These are phyloP conservation scores for Grapholita molesta DNA, from an alignment of 1,140 invertebrate genomes.

Conservation along the genomic window DNA sequence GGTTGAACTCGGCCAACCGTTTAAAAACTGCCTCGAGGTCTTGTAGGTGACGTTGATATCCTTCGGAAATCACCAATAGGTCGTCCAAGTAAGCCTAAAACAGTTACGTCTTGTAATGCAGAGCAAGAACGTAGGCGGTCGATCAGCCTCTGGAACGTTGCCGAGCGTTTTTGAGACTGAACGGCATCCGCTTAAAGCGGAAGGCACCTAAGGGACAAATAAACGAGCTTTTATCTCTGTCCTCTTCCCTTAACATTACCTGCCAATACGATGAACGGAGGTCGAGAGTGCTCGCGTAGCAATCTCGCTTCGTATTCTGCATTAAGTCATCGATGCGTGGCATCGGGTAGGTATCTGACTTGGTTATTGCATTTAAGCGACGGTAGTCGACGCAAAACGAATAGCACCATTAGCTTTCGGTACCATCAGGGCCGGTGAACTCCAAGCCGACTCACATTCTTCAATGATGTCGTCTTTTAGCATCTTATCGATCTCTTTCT, in stretches of 20 bases:
- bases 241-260: slow-evolving; percentile 37
- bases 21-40: slow-evolving; percentile 44
- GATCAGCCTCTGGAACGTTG: slow-evolving; percentile 68
- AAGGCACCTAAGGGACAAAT: slow-evolving; percentile 50
- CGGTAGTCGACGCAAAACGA: slow-evolving; percentile 51
- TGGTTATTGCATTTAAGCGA: slow-evolving; percentile 53
- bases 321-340: slow-evolving; percentile 75
- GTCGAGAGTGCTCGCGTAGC: slow-evolving; percentile 69
- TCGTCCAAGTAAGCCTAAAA: slow-evolving; percentile 68
- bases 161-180: slow-evolving; percentile 53
- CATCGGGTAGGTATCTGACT: slow-evolving; percentile 66
- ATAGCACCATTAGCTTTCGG: slow-evolving; percentile 55
- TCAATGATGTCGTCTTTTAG: slow-evolving; percentile 53
- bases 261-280: slow-evolving; percentile 67
- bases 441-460: slow-evolving; percentile 65
- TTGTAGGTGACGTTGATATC: slow-evolving; percentile 45
- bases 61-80: slow-evolving; percentile 50
- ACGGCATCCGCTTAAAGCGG: slow-evolving; percentile 56
- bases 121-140: slow-evolving; percentile 37
- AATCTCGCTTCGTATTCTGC: slow-evolving; percentile 40
- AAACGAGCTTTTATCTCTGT: slow-evolving; percentile 72
- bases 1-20: slow-evolving; percentile 20
- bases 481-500: slow-evolving; percentile 38
- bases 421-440: slow-evolving; percentile 71
- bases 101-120: slow-evolving; percentile 27